phyloP scores from a whole-genome alignment of 2,797 vertebrate species.

The Spea hammondii region DNA sequence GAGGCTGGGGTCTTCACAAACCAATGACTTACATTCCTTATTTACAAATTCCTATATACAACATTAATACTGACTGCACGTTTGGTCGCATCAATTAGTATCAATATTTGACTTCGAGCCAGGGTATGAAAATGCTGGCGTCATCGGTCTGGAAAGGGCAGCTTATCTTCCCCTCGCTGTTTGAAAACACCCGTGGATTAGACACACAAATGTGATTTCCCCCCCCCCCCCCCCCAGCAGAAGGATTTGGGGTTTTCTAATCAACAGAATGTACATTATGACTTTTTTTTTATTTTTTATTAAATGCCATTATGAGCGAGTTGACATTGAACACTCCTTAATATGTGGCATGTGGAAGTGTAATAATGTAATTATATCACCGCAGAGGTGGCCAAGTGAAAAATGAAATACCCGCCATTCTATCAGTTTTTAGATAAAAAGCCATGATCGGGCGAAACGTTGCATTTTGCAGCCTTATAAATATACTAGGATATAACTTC shows the following conservation, averaged over 20 bases:
- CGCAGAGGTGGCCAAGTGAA: too few relatives aligned
- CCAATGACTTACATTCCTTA: constrained; percentile 65
- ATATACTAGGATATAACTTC: too few relatives aligned
- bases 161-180: not conserved
- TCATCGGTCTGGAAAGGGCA: not conserved
- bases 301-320: not conserved
- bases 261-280: not conserved
- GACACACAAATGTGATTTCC: too few relatives aligned
- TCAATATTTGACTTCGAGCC: constrained; percentile 8
- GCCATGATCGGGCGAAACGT: too few relatives aligned
- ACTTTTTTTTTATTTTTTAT: not conserved
- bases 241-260: constrained; percentile 13
- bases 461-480: too few relatives aligned
- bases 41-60: constrained; percentile 69
- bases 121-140: constrained; percentile 16
- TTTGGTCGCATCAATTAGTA: constrained; percentile 54
- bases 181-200: not conserved
- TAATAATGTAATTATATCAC: too few relatives aligned
- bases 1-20: constrained; percentile 55
- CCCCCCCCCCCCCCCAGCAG: not conserved
- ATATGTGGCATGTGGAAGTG: too few relatives aligned
- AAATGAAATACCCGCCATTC: too few relatives aligned
- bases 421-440: too few relatives aligned
- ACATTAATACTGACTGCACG: constrained; percentile 58
- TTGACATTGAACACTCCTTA: too few relatives aligned